Evolutionary conservation across 2,888 invertebrate species (phyloP).

Genomic region (Orthonevra nobilis): DNA sequence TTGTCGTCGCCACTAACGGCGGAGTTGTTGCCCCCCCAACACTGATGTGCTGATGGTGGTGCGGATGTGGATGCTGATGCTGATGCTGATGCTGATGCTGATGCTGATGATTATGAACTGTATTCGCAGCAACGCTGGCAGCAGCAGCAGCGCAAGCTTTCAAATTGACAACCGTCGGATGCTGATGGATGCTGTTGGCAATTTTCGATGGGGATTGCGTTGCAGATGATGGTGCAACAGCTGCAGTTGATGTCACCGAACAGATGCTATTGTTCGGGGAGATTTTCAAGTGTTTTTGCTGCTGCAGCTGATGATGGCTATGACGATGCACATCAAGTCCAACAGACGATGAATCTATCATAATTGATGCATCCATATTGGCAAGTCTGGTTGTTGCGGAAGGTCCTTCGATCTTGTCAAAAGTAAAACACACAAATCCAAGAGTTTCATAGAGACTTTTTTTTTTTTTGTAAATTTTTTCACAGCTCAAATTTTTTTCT

Average conservation of each 20-base stretch:
- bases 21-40: conserved; percentile 33
- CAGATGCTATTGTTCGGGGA: conserved; percentile 38
- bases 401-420: conserved; percentile 11
- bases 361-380: conserved; percentile 76
- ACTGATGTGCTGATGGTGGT: too few species aligned
- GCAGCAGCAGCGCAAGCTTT: conserved; percentile 72
- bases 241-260: conserved; percentile 11
- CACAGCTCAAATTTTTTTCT: neutral
- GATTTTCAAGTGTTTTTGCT: conserved; percentile 66
- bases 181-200: conserved; percentile 61
- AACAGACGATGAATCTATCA: conserved; percentile 74
- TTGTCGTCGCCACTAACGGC: conserved; percentile 28
- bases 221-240: conserved; percentile 62
- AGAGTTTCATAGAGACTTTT: conserved; percentile 29
- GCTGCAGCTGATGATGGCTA: conserved; percentile 67
- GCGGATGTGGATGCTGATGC: too few species aligned
- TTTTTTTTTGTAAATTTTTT: conserved; percentile 4
- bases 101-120: conserved; percentile 43
- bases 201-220: conserved; percentile 58
- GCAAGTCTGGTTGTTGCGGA: neutral
- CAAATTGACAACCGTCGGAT: conserved; percentile 72
- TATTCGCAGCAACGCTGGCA: conserved; percentile 32
- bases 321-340: conserved; percentile 72
- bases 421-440: neutral
- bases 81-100: too few species aligned